Conservation (phyloP, 2,888 invertebrate species). For the Ferdinandea cuprea region DNA sequence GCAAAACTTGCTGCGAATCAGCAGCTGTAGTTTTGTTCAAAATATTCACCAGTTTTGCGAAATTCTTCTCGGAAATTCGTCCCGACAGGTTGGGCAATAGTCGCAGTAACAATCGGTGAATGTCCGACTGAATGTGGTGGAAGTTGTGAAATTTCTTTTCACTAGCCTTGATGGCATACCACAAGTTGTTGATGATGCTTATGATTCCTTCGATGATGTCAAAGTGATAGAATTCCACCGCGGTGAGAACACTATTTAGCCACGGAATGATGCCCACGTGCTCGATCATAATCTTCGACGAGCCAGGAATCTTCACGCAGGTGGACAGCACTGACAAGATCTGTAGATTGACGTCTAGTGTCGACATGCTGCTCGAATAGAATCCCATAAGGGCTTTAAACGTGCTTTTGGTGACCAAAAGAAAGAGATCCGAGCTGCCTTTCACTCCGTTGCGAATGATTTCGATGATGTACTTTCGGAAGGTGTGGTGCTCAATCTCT, state of each 20-base stretch:
- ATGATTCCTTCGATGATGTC: conserved; percentile 82
- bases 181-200: conserved; percentile 81
- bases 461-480: conserved; percentile 91
- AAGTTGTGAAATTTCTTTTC: conserved; percentile 78
- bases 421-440: conserved; percentile 88
- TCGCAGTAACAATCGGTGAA: conserved; percentile 79
- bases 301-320: conserved; percentile 86
- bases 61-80: conserved; percentile 78
- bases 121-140: conserved; percentile 77
- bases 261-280: conserved; percentile 89
- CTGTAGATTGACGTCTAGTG: conserved; percentile 85
- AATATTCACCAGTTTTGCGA: conserved; percentile 80
- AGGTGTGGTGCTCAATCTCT: conserved; percentile 87
- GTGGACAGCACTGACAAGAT: conserved; percentile 87
- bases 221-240: conserved; percentile 81
- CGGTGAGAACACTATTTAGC: conserved; percentile 84
- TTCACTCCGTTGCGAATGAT: conserved; percentile 90
- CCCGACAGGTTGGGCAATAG: conserved; percentile 80
- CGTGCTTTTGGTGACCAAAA: conserved; percentile 89
- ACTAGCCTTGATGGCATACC: conserved; percentile 80
- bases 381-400: conserved; percentile 91
- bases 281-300: conserved; percentile 87
- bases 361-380: conserved; percentile 87
- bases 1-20: conserved; percentile 75
- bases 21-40: conserved; percentile 78